phyloP scores from a whole-genome alignment of 1,140 invertebrate genomes.

The Agrypnia vestita region DNA sequence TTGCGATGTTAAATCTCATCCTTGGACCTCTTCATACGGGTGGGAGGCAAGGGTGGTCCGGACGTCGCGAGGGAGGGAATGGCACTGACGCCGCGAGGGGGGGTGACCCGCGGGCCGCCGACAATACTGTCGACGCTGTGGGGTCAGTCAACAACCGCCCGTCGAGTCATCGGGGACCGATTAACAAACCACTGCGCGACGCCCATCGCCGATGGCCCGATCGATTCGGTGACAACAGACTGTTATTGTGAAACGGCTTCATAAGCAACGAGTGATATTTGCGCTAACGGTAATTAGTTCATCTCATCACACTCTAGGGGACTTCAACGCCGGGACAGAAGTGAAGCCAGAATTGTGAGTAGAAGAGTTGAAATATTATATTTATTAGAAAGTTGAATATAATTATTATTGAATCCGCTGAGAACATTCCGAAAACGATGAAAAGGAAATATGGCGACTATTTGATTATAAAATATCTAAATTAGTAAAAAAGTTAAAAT shows the following conservation, averaged over 20 bases:
- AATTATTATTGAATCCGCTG: no score
- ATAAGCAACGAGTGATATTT: conserved; percentile 5
- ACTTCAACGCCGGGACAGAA: not conserved
- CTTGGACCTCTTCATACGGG: no score
- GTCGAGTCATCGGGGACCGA: conserved; percentile 45
- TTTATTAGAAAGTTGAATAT: no score
- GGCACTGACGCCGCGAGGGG: conserved; percentile 12
- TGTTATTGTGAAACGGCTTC: not conserved
- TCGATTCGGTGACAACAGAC: not conserved
- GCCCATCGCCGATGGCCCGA: not conserved
- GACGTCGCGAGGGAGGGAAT: not conserved
- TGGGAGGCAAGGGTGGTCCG: not conserved
- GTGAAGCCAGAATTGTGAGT: conserved; percentile 6
- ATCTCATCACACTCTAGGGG: not conserved
- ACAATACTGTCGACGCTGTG: conserved; percentile 33
- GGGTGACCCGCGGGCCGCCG: conserved; percentile 20
- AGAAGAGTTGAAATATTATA: not conserved
- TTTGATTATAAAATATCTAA: no score
- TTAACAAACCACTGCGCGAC: no score
- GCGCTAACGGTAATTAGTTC: not conserved
- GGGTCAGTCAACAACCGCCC: conserved; percentile 56
- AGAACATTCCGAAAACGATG: no score
- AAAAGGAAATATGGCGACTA: no score
- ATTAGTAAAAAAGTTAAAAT: no score
- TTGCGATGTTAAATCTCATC: no score